Conservation (phyloP, 2,888 invertebrate species). For the Helleia helle region DNA sequence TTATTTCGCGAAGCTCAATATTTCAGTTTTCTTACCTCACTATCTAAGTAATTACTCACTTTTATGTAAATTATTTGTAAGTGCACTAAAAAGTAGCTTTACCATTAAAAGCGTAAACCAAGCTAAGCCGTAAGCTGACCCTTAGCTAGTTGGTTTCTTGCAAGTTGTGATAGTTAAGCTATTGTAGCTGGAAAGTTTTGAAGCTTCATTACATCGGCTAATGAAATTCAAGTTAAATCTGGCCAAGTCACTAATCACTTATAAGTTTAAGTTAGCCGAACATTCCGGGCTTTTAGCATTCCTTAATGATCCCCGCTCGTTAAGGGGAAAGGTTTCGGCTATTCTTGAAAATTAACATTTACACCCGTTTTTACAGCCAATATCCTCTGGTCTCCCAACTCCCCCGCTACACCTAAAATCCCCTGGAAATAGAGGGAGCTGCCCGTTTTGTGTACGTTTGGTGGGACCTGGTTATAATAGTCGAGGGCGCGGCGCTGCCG, state of each 20-base stretch:
- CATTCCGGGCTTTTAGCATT: constrained; percentile 43
- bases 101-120: no score
- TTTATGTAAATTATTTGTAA: no score
- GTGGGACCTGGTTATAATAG: constrained; percentile 2
- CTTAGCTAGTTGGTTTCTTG: no score
- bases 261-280: constrained; percentile 29
- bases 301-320: constrained; percentile 57
- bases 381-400: constrained; percentile 23
- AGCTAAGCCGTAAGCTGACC: no score
- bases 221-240: constrained; percentile 15
- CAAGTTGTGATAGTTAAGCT: neutral
- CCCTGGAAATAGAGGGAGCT: neutral
- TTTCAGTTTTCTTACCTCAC: no score
- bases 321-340: constrained; percentile 60
- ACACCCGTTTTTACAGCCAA: constrained; percentile 34
- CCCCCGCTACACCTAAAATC: neutral
- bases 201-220: constrained; percentile 7
- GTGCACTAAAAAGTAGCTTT: no score
- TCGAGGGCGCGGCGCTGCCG: constrained; percentile 35
- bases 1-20: no score
- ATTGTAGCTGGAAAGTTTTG: neutral
- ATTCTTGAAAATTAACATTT: constrained; percentile 62
- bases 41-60: no score
- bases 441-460: neutral
- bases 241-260: constrained; percentile 29